Percentiles rank a stretch among this genome's conserved stretches.
phyloP scores from a whole-genome alignment of 2,888 invertebrate genomes.

The Sesia apiformis region DNA sequence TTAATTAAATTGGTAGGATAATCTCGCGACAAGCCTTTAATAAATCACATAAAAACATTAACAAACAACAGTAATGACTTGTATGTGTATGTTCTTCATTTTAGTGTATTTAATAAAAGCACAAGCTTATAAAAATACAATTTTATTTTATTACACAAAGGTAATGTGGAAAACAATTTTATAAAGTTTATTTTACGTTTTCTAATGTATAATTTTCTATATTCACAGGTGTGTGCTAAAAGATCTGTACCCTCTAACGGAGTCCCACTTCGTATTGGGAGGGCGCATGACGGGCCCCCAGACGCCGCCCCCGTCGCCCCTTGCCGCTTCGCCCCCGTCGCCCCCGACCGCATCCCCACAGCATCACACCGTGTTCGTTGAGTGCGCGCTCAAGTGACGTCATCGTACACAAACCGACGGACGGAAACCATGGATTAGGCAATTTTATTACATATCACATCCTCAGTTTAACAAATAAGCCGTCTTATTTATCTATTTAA shows the following conservation, averaged over 20 bases:
- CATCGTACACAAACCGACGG: not conserved
- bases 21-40: too few species aligned
- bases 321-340: conserved; percentile 11
- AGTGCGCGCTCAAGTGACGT: conserved; percentile 69
- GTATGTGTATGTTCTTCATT: not conserved
- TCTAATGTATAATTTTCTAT: too few species aligned
- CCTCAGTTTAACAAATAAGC: too few species aligned
- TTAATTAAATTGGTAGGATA: too few species aligned
- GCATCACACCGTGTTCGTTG: conserved; percentile 42
- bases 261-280: conserved; percentile 57
- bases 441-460: not conserved
- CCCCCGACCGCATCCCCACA: conserved; percentile 4
- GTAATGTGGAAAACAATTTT: too few species aligned
- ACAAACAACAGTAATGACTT: too few species aligned
- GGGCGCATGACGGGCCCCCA: conserved; percentile 16
- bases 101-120: not conserved
- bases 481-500: too few species aligned
- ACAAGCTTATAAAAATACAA: too few species aligned
- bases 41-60: too few species aligned
- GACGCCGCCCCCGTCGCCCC: conserved; percentile 10
- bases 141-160: too few species aligned
- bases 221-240: conserved; percentile 69
- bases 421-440: not conserved
- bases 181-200: too few species aligned
- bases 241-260: conserved; percentile 74